phyloP scores from a whole-genome alignment of 92 coral and sea anemone genomes.

The Pocillopora grandis region DNA sequence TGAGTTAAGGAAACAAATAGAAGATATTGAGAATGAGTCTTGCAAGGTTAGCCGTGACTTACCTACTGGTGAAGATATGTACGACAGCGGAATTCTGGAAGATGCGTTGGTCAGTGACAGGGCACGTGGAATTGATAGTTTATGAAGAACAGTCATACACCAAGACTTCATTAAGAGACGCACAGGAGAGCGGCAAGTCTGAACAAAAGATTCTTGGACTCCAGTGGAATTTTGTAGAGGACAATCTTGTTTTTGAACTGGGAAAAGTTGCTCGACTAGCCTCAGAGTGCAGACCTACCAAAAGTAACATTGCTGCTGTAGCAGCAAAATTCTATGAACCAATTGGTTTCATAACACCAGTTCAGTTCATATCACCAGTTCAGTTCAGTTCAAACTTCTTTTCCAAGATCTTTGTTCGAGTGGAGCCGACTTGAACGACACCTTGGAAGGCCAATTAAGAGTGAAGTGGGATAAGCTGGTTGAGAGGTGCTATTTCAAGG shows the following conservation, averaged over 20 bases:
- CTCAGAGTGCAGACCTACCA: slow-evolving; percentile 32
- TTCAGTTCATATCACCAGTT: slow-evolving; percentile 10
- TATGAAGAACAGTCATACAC: slow-evolving; percentile 31
- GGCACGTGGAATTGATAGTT: neutral
- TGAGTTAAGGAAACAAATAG: slow-evolving; percentile 29
- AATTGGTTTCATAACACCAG: slow-evolving; percentile 34
- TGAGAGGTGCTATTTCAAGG: slow-evolving; percentile 10
- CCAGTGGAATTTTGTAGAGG: slow-evolving; percentile 50
- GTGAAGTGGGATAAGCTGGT: slow-evolving; percentile 18
- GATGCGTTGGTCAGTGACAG: neutral
- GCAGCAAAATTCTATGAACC: slow-evolving; percentile 51
- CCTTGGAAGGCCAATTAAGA: neutral
- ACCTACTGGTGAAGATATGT: neutral
- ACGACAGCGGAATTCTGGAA: neutral
- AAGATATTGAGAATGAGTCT: slow-evolving; percentile 41
- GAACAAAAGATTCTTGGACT: slow-evolving; percentile 48
- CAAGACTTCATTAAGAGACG: slow-evolving; percentile 8
- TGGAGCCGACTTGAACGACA: slow-evolving; percentile 14
- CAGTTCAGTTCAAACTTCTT: slow-evolving; percentile 17
- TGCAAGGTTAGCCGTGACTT: neutral
- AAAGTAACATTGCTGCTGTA: slow-evolving; percentile 35
- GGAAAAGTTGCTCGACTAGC: slow-evolving; percentile 27
- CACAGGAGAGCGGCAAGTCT: neutral
- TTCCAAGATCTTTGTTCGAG: slow-evolving; percentile 40
- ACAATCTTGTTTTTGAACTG: slow-evolving; percentile 28